Conservation (phyloP, 2,113 vertebrate genomes). For the human (Homo sapiens) region DNA sequence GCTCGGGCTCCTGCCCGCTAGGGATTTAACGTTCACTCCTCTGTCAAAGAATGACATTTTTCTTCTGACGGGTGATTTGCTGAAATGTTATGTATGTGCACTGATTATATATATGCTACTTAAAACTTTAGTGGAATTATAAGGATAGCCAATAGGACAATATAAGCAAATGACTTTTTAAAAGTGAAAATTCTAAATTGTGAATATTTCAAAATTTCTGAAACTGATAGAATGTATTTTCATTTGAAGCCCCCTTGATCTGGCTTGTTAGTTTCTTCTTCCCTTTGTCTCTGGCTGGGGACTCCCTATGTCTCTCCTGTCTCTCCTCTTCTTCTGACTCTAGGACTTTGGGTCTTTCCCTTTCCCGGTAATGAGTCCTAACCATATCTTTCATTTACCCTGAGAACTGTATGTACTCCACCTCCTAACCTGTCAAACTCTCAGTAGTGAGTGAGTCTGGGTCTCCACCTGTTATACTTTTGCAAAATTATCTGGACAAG, state of each 20-base stretch:
- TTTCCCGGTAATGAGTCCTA: not conserved
- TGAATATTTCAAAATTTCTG: not conserved
- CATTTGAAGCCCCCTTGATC: not conserved
- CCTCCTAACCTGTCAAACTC: constrained; percentile 6
- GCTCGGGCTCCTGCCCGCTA: not conserved
- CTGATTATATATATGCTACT: not conserved
- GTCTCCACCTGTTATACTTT: not conserved
- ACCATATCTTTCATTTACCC: constrained; percentile 10
- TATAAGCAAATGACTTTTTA: not conserved
- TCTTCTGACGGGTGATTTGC: not conserved
- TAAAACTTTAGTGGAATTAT: not conserved
- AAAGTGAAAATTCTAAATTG: not conserved
- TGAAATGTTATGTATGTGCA: not conserved
- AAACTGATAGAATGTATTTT: not conserved
- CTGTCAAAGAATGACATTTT: not conserved
- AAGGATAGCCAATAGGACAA: not conserved
- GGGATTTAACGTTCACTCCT: not conserved
- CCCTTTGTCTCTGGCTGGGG: not conserved
- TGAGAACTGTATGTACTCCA: not conserved
- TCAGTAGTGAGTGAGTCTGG: not conserved
- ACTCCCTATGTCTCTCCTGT: not conserved
- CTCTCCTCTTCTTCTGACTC: not conserved
- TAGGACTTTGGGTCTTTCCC: not conserved
- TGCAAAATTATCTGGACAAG: not conserved
- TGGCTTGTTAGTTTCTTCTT: not conserved